These are phyloP conservation scores for Halyomorpha halys DNA, from an alignment of 1,140 invertebrate genomes.

Conservation along the genomic window DNA sequence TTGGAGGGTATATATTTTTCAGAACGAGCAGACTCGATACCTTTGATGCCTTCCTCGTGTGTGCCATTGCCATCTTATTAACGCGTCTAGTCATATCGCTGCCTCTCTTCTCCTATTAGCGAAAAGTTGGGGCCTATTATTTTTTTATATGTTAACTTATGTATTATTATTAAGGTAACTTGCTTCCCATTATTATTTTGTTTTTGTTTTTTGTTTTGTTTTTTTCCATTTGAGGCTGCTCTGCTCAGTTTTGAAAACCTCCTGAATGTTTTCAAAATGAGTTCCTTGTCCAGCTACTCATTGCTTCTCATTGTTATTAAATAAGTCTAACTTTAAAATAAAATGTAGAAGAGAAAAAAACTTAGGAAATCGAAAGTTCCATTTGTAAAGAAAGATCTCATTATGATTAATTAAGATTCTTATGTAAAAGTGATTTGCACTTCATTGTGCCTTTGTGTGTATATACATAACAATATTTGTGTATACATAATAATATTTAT, in stretches of 20 bases:
- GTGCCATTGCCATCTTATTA: constrained; percentile 9
- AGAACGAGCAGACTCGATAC: constrained; percentile 3
- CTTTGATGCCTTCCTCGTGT: constrained; percentile 5
- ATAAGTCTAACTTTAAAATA: background rate
- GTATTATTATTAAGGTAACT: constrained; percentile 5
- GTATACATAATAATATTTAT: no score
- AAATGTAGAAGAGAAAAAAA: background rate
- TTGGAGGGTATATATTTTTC: constrained; percentile 10
- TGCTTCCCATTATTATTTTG: background rate
- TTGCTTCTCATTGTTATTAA: constrained; percentile 5
- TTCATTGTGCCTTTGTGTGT: background rate
- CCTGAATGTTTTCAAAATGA: background rate
- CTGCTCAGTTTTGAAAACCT: constrained; percentile 1
- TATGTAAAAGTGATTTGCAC: background rate
- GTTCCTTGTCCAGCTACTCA: constrained; percentile 10
- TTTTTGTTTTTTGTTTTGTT: no score
- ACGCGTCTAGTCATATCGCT: constrained; percentile 10
- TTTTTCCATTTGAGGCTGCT: background rate
- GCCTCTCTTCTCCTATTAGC: background rate
- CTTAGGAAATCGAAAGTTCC: constrained; percentile 7
- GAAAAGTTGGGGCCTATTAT: constrained; percentile 7
- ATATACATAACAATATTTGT: no score
- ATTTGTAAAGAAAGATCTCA: constrained; percentile 14
- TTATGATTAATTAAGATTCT: constrained; percentile 10
- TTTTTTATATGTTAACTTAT: constrained; percentile 19